Conservation (phyloP, 2,797 vertebrate genomes). For the Chaenodraco wilsoni region DNA sequence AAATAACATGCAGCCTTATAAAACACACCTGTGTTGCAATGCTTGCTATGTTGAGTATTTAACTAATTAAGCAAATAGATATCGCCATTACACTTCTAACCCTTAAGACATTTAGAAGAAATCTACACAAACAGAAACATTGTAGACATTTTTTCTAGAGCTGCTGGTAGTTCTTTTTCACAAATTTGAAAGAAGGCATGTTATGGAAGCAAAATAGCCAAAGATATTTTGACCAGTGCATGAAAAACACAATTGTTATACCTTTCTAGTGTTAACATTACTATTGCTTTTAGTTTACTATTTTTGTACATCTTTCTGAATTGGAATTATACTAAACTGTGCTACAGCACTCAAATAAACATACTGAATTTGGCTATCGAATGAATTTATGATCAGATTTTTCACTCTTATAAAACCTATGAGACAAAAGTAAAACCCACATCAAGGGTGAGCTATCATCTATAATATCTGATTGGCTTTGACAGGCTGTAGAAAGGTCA, state of each 20-base stretch:
- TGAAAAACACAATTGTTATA: no score
- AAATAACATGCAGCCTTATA: not conserved
- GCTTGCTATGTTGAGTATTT: not conserved
- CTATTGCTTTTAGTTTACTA: not conserved
- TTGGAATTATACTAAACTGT: not conserved
- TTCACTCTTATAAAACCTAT: not conserved
- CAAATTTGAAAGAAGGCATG: no score
- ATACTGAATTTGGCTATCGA: not conserved
- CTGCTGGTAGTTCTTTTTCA: no score
- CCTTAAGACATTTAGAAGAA: no score
- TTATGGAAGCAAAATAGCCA: no score
- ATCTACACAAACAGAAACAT: no score
- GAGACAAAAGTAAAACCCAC: not conserved
- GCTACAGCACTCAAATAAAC: not conserved
- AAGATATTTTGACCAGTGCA: no score
- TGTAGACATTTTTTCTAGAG: no score
- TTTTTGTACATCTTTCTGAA: not conserved
- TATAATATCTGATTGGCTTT: not conserved
- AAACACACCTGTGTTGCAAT: not conserved
- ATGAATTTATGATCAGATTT: not conserved
- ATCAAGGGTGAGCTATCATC: not conserved
- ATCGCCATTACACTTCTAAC: no score
- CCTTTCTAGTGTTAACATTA: no score
- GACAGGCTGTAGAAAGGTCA: slow-evolving; percentile 29
- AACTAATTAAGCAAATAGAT: no score